phyloP scores from a whole-genome alignment of 2,888 invertebrate species.

The Lepidochrysops patricia region DNA sequence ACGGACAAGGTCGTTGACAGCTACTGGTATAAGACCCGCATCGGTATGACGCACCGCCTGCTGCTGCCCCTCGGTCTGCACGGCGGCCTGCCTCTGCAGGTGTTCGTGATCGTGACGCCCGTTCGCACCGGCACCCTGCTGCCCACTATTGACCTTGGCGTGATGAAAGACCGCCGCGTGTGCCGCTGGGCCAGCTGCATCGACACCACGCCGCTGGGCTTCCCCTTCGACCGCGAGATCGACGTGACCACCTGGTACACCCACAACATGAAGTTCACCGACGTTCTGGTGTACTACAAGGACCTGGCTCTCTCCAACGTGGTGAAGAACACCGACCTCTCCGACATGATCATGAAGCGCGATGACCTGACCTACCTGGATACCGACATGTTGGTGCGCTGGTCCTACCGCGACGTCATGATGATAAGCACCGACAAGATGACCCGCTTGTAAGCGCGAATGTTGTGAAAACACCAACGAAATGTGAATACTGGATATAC shows the following conservation, averaged over 20 bases:
- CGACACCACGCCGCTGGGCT: slow-evolving; percentile 80
- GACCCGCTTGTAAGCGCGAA: slow-evolving; percentile 40
- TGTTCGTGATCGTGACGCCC: slow-evolving; percentile 77
- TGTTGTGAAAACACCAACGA: no score
- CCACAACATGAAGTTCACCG: slow-evolving; percentile 79
- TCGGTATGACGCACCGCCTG: slow-evolving; percentile 80
- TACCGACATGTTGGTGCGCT: slow-evolving; percentile 48
- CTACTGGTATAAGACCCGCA: slow-evolving; percentile 69
- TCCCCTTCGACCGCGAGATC: slow-evolving; percentile 83
- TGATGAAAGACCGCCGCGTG: slow-evolving; percentile 66
- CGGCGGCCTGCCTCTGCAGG: slow-evolving; percentile 77
- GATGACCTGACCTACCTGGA: slow-evolving; percentile 60
- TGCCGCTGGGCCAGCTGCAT: slow-evolving; percentile 71
- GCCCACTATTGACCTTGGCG: slow-evolving; percentile 54
- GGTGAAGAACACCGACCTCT: slow-evolving; percentile 48
- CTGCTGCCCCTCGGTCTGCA: slow-evolving; percentile 80
- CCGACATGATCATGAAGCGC: slow-evolving; percentile 56
- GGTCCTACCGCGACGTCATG: slow-evolving; percentile 60
- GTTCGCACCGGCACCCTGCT: slow-evolving; percentile 63
- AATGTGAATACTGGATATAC: neutral
- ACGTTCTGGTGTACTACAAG: slow-evolving; percentile 77
- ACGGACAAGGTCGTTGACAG: slow-evolving; percentile 69
- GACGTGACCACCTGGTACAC: slow-evolving; percentile 74
- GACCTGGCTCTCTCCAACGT: slow-evolving; percentile 51
- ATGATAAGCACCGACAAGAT: slow-evolving; percentile 51